A percentile compares a stretch with the other conserved stretches of the same genome.
Evolutionary conservation across 2,888 invertebrate genomes (phyloP).

Genomic region (Scelioninae gen. 1): DNA sequence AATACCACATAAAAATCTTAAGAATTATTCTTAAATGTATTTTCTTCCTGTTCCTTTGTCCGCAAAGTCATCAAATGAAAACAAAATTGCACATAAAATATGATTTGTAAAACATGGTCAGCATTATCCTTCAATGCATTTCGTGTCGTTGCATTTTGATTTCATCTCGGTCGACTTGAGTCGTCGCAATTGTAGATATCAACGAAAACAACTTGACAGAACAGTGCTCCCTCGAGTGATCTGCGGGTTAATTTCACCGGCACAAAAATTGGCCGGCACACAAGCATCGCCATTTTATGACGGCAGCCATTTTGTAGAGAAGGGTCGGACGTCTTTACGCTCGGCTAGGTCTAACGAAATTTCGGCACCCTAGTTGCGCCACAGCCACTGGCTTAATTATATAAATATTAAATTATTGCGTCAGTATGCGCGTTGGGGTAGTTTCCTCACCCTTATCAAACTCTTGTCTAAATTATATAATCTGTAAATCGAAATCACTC

Average conservation of each 20-base stretch:
- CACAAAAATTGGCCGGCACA: conserved; percentile 76
- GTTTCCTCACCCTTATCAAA: conserved; percentile 44
- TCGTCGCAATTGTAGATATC: conserved; percentile 10
- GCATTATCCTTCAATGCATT: too few species aligned
- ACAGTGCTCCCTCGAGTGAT: conserved; percentile 33
- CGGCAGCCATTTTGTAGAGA: conserved; percentile 78
- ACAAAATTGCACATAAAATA: too few species aligned
- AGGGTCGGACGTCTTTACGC: conserved; percentile 82
- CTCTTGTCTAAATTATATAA: conserved; percentile 49
- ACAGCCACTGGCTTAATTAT: conserved; percentile 80
- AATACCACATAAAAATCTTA: too few species aligned
- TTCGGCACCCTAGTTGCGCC: conserved; percentile 75
- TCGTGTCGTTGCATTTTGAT: too few species aligned
- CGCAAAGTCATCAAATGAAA: too few species aligned
- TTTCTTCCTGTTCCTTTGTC: too few species aligned
- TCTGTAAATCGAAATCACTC: conserved; percentile 66
- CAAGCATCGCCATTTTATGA: conserved; percentile 77
- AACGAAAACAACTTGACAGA: conserved; percentile 20
- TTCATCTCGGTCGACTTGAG: conserved; percentile 3
- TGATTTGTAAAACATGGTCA: too few species aligned
- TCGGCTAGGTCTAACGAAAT: conserved; percentile 81
- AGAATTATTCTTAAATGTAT: too few species aligned
- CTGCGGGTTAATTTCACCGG: conserved; percentile 75
- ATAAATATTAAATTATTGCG: conserved; percentile 82
- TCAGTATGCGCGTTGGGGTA: conserved; percentile 72